phyloP scores from a whole-genome alignment of 2,888 invertebrate species.

The Xestia c-nigrum region DNA sequence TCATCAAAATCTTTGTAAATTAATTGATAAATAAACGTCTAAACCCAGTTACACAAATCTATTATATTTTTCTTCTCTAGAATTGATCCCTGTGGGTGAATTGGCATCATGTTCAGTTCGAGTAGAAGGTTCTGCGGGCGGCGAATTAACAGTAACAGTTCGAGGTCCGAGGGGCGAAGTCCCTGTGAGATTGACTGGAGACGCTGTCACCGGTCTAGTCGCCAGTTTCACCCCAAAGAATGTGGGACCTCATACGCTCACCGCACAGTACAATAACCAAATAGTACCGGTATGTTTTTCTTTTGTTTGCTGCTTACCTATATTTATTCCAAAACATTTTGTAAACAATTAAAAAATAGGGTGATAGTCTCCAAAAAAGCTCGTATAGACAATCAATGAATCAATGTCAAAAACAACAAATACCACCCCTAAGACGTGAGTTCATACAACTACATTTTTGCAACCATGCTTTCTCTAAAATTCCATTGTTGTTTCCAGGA shows the following conservation, averaged over 20 bases:
- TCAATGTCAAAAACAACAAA: background rate
- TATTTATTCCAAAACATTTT: too few relatives aligned
- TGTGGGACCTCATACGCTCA: conserved; percentile 98
- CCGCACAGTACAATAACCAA: conserved; percentile 97
- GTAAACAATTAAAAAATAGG: background rate
- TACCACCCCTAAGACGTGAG: background rate
- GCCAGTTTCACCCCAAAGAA: conserved; percentile 97
- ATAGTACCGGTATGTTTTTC: conserved; percentile 91
- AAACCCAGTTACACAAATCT: fast-evolving
- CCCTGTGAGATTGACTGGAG: conserved; percentile 97
- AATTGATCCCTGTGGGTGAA: conserved; percentile 95
- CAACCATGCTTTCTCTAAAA: background rate
- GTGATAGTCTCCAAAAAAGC: background rate
- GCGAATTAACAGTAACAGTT: conserved; percentile 97
- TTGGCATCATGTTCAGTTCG: conserved; percentile 88
- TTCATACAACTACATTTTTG: background rate
- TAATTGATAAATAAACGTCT: background rate
- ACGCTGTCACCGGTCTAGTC: conserved; percentile 96
- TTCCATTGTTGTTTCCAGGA: conserved; percentile 85
- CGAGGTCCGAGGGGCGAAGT: conserved; percentile 96
- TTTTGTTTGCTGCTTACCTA: background rate
- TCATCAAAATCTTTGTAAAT: background rate
- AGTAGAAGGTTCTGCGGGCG: conserved; percentile 91
- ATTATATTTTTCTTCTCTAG: conserved; percentile 78
- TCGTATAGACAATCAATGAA: too few relatives aligned